Base-by-base conservation (phyloP, 1,140 invertebrate species). In the Diabrotica virgifera region DNA sequence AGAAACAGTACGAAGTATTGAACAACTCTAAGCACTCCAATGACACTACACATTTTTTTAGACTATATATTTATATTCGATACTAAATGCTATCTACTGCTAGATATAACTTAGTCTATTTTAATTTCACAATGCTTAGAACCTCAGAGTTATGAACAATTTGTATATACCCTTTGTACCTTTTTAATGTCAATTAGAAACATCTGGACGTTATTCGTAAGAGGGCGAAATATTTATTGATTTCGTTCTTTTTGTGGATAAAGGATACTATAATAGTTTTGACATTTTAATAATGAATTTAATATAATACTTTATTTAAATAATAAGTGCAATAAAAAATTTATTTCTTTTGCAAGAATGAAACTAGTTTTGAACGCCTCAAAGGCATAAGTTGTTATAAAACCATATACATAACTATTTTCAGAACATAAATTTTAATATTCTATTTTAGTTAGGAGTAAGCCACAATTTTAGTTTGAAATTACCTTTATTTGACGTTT, bases 41-140 rank as follows among this genome's bases (percentile, higher is more conserved):
- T 72, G 70, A 76, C 65, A 76, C 76, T 77, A 77, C 75, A 76
- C 74, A 71, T 74, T 73, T 64, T 71, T 73, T 76, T 73, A 69
- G 69, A 70, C 65, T 72, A 64, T 65, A 74, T 72, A n/a, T n/a
- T n/a, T n/a, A 75, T 75, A 76, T 72, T 75, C 71, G 71, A 75
- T 67, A 72, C 70, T 76, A 76, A 72, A 72, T 65, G 58, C 70
- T 75, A 74, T 74, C 72, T 74, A 74, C 73, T 72, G 62, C 73
- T 75, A 77, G 70, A 74, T 74, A 76, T 70, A 70, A 70, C 74
- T 75, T 77, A 76, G 57, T 56, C 70, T 75, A 74, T 52, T 66
- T 70, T 72, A 73, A 76, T 74, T 73, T 75, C 76, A 77, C 74
- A 74, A 71, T 70, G 67, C 66, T 68, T 70, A 70, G 63, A 63